Evolutionary conservation across 2,888 invertebrate species (phyloP), one percentile per base, ranked within the genome.

Genomic region (Chaitophorus viminalis): DNA sequence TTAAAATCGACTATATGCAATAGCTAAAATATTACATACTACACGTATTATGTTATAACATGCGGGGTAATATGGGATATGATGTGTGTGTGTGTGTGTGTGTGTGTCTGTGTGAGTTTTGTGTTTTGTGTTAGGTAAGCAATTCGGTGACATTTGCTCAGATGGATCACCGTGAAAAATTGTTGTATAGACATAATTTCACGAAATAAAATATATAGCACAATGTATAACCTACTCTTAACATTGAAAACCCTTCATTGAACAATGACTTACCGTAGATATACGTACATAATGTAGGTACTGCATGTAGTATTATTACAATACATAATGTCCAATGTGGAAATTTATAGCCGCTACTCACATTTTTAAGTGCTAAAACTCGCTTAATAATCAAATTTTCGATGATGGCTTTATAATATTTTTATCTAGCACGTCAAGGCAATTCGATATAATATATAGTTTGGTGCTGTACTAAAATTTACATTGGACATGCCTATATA

Each of bases 141-240:
- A 46, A 46, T 29, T 76, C 18, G n/a, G 46, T 46, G 76, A 46
- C 46, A 76, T 76, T 76, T 29, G 76, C 76, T 36, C 17, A 46
- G 76, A 76, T 76, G 76, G 76, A 76, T 76, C 76, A 76, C 76
- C 76, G n/a, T 9, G 46, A 46, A 76, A 76, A 76, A 76, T n/a
- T 46, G 39, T 76, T 29, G 46, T 76, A 29, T n/a, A 76, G 76
- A 76, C 76, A 76, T 18, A 76, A 76, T 18, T 76, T 76, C 46
- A 76, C 6, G 25, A 60, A 60, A 60, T 60, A 21, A 4, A 46
- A 46, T 46, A 46, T 46, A 46, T 14, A 14, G 14, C 46, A 14
- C 39, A 46, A 14, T 14, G 14, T 46, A 0, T 46, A n/a, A 46
- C 46, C 46, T 46, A 46, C 39, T 39, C 6, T 39, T 39, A 75